Conservation (phyloP, 1,140 invertebrate species). For the Aricia agestis region DNA sequence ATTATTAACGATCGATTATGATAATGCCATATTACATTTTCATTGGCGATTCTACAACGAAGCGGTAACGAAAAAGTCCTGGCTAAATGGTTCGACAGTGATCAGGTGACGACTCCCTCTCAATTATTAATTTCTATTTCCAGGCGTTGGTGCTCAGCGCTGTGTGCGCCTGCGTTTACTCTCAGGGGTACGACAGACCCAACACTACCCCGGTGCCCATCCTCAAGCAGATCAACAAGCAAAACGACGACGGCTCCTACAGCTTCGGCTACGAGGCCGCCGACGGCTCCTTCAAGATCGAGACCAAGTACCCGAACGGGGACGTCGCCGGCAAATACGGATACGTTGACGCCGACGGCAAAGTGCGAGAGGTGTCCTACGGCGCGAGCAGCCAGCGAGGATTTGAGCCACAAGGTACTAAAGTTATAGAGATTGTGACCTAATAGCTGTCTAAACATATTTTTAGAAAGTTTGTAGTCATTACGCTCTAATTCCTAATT, state of each 20-base stretch:
- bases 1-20: too few species aligned
- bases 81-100: too few species aligned
- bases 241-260: slow-evolving; percentile 91
- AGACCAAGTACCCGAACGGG: slow-evolving; percentile 89
- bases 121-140: not conserved
- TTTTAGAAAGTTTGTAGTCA: too few species aligned
- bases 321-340: slow-evolving; percentile 90
- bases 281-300: slow-evolving; percentile 94
- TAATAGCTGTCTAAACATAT: too few species aligned
- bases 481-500: too few species aligned
- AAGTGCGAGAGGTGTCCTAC: slow-evolving; percentile 84
- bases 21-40: too few species aligned
- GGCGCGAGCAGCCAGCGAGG: slow-evolving; percentile 84
- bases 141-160: slow-evolving; percentile 47
- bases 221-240: slow-evolving; percentile 83
- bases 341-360: slow-evolving; percentile 87
- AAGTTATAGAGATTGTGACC: too few species aligned
- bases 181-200: slow-evolving; percentile 43
- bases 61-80: too few species aligned
- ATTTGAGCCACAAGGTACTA: slow-evolving; percentile 80
- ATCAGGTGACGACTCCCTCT: too few species aligned
- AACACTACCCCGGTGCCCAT: slow-evolving; percentile 82
- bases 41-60: too few species aligned
- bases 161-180: slow-evolving; percentile 39
- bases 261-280: slow-evolving; percentile 92